phyloP scores from a whole-genome alignment of 2,113 vertebrate genomes.

The Pachycephala philippinensis region DNA sequence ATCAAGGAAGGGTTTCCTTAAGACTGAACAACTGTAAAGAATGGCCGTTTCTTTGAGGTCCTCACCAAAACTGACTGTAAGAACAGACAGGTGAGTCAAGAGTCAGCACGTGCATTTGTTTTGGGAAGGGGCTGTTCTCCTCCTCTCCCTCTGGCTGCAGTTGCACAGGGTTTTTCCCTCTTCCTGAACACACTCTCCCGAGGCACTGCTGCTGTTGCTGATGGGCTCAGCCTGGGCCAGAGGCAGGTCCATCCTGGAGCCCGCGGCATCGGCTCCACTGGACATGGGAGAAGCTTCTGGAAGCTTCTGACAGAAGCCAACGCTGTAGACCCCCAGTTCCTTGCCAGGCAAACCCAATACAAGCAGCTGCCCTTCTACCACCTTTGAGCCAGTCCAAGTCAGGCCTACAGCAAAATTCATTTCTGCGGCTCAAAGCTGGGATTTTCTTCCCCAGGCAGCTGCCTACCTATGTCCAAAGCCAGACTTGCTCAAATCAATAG shows the following conservation, averaged over 20 bases:
- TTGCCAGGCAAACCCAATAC: background rate
- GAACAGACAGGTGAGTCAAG: background rate
- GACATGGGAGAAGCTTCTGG: background rate
- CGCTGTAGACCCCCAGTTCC: fast-evolving
- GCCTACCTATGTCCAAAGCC: background rate
- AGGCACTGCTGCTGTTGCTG: background rate
- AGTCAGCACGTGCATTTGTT: background rate
- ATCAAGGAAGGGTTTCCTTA: background rate
- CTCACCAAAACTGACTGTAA: background rate
- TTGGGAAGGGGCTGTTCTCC: background rate
- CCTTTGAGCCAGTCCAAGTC: background rate
- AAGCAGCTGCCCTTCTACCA: background rate
- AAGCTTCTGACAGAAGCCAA: background rate
- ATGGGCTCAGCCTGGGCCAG: background rate
- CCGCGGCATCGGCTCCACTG: fast-evolving
- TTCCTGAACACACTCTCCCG: fast-evolving
- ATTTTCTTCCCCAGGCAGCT: background rate
- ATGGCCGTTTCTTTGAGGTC: background rate
- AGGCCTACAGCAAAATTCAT: background rate
- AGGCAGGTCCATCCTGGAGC: background rate
- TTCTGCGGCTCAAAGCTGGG: background rate
- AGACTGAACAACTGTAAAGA: background rate
- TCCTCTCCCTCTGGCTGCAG: background rate
- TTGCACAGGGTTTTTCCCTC: background rate
- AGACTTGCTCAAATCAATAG: background rate